These are phyloP conservation scores for Hypolimnas misippus DNA, from an alignment of 2,888 invertebrate species.

Conservation along the genomic window DNA sequence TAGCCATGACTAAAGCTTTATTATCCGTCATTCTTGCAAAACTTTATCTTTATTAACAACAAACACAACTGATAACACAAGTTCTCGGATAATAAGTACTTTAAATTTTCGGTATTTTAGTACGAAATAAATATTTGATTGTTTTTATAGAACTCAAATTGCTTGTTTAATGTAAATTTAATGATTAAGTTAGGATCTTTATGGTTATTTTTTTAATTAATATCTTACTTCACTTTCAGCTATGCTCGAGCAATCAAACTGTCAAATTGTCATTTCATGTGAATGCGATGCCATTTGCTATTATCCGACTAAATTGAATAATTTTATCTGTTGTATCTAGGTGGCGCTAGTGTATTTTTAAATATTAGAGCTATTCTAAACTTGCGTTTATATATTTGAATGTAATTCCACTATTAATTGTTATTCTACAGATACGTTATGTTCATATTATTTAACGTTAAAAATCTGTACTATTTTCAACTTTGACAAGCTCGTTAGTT, in stretches of 20 bases:
- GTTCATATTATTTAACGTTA: too few species aligned
- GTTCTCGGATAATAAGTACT: conserved; percentile 5
- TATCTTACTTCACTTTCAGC: conserved; percentile 23
- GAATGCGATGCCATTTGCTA: conserved; percentile 63
- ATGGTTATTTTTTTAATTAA: conserved; percentile 10
- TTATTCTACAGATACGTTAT: too few species aligned
- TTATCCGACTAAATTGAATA: conserved; percentile 40
- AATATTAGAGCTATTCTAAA: neutral
- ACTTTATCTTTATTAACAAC: conserved; percentile 46
- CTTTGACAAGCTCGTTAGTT: too few species aligned
- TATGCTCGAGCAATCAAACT: conserved; percentile 48
- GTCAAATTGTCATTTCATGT: conserved; percentile 59
- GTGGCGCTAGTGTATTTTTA: conserved; percentile 2
- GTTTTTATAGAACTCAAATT: neutral
- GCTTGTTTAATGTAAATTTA: neutral
- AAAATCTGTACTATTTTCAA: too few species aligned
- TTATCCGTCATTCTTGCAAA: conserved; percentile 64
- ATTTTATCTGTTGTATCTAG: neutral
- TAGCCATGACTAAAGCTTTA: conserved; percentile 63
- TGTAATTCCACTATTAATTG: too few species aligned
- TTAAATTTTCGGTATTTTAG: neutral
- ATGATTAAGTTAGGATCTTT: neutral
- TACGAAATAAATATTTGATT: neutral
- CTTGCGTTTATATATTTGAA: neutral
- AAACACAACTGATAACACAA: conserved; percentile 49